Evolutionary conservation across 2,888 invertebrate genomes (phyloP), one percentile per base, ranked within the genome.

Genomic region (Charanyca ferruginea): DNA sequence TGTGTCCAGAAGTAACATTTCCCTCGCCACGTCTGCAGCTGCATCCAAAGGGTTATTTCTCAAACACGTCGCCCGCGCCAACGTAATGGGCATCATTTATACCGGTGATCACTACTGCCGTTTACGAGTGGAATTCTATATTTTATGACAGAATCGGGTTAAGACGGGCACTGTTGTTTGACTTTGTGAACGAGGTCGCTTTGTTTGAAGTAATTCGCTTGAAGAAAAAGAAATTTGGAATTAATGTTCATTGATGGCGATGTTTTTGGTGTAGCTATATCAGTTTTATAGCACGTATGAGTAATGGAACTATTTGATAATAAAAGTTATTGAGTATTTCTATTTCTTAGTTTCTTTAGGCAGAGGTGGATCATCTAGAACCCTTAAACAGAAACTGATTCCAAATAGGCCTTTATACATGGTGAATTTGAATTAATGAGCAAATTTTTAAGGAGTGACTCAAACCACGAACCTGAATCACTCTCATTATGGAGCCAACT

Each of bases 11-110:
- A 52, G 77, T 77, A 81, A 82, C 85, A 86, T 88, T 87, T 85
- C 83, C 84, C 83, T 75, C 74, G 80, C 82, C 72, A 77, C 81
- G 83, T 80, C 79, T 89, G 83, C 89, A 91, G 90, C 89, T 91
- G 91, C 91, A 92, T 83, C 88, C 73, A 87, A 89, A 86, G 87
- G 90, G 91, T 89, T 92, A 92, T 92, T 91, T 92, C 93, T 93
- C 92, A 93, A 91, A 89, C 87, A 84, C 88, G 89, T 88, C 87
- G 85, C 85, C 68, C 75, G 74, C 79, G 78, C 80, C 82, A 61
- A 45, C 79, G 85, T 91, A 91, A 92, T 90, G 85, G 89, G 66
- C 73, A 87, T 89, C 91, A 91, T 93, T 92, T 91, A 87, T 92
- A 90, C 87, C 85, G 76, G 85, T 86, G 88, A 91, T 91, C 89